phyloP scores from a whole-genome alignment of 2,888 invertebrate species.

The Chrysodeixis includens region DNA sequence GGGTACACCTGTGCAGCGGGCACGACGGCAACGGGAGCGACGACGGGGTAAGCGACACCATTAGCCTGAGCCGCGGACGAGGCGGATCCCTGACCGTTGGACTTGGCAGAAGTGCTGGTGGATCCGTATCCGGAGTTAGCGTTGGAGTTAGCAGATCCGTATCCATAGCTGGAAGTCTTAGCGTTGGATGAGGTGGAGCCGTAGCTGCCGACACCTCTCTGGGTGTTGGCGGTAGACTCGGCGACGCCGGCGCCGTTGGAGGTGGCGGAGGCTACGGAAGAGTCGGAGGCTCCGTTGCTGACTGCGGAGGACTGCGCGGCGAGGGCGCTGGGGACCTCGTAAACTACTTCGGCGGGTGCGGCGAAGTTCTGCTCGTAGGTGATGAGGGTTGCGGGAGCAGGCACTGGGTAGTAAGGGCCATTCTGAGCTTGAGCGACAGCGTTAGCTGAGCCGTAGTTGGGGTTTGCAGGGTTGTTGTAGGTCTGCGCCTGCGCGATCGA shows the following conservation, averaged over 20 bases:
- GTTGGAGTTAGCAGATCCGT: conserved; percentile 74
- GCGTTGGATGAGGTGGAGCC: conserved; percentile 76
- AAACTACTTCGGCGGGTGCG: conserved; percentile 46
- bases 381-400: conserved; percentile 75
- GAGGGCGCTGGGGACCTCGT: conserved; percentile 62
- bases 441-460: conserved; percentile 53
- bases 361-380: conserved; percentile 79
- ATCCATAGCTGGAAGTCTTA: conserved; percentile 69
- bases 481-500: conserved; percentile 64
- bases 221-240: conserved; percentile 73
- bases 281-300: conserved; percentile 68
- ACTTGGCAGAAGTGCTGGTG: conserved; percentile 69
- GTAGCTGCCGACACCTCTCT: conserved; percentile 64
- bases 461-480: conserved; percentile 36
- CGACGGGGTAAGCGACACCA: conserved; percentile 58
- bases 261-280: conserved; percentile 69
- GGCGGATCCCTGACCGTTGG: conserved; percentile 73
- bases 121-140: conserved; percentile 70
- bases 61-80: conserved; percentile 70
- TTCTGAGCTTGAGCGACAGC: conserved; percentile 54
- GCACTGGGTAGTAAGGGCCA: conserved; percentile 73
- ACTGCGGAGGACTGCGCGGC: conserved; percentile 74
- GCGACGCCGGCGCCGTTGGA: conserved; percentile 73
- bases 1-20: conserved; percentile 49
- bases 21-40: conserved; percentile 35